Evolutionary conservation across 2,797 vertebrate species (phyloP).

Genomic region (Gymnopithys bicolor): DNA sequence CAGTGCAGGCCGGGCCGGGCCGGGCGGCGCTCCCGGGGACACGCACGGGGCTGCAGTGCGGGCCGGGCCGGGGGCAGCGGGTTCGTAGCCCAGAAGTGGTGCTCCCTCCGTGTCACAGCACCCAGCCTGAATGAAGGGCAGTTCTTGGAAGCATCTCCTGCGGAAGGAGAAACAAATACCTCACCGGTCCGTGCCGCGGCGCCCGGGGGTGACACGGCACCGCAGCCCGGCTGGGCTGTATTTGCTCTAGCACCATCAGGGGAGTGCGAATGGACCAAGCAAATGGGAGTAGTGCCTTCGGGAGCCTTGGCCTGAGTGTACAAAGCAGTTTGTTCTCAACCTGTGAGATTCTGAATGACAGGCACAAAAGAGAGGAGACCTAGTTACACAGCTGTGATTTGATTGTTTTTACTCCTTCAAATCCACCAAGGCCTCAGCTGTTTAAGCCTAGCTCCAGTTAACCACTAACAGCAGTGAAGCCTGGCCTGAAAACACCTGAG

Average conservation of each 20-base stretch:
- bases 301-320: background rate
- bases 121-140: background rate
- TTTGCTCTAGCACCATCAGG: background rate
- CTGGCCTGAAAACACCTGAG: background rate
- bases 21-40: too few species aligned
- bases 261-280: background rate
- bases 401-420: background rate
- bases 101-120: background rate
- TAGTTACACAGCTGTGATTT: background rate
- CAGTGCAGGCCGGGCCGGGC: too few species aligned
- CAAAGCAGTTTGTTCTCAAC: background rate
- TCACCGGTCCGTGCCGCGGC: fast-evolving
- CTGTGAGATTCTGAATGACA: background rate
- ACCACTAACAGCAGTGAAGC: background rate
- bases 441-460: background rate
- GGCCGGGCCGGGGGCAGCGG: background rate
- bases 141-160: background rate
- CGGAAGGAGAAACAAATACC: too few species aligned
- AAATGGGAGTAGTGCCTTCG: background rate
- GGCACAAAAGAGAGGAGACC: background rate
- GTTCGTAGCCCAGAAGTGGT: fast-evolving
- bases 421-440: background rate
- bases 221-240: background rate
- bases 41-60: too few species aligned
- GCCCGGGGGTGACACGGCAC: too few species aligned